Conservation (phyloP, 2,113 vertebrate genomes). For the Parus major region DNA sequence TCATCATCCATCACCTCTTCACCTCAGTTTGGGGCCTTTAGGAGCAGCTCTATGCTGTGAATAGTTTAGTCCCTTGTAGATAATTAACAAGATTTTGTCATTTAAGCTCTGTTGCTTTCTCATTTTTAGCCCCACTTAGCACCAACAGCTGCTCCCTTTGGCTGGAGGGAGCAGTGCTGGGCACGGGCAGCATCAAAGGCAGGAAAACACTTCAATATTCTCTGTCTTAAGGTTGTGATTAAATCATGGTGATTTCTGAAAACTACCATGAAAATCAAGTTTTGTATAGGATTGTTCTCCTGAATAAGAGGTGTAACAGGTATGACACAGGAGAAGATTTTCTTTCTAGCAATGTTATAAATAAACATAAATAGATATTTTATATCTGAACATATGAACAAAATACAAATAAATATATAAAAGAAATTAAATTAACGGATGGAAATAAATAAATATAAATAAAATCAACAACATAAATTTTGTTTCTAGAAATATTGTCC, state of each 20-base stretch:
- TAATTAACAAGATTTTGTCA: background rate
- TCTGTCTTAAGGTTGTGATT: background rate
- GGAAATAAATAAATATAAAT: background rate
- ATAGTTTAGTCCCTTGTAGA: background rate
- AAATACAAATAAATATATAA: background rate
- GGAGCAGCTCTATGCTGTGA: background rate
- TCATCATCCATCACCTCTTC: background rate
- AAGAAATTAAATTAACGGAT: background rate
- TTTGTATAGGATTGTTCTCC: background rate
- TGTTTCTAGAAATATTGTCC: background rate
- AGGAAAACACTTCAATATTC: background rate
- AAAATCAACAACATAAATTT: background rate
- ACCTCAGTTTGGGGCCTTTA: background rate
- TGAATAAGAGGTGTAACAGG: background rate
- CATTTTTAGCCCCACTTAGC: background rate
- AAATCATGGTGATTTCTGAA: background rate
- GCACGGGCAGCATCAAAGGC: background rate
- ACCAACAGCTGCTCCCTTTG: background rate
- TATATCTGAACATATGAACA: background rate
- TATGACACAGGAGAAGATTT: background rate
- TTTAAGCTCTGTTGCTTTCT: background rate
- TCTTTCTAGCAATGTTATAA: background rate
- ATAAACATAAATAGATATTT: background rate
- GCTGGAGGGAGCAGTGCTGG: background rate
- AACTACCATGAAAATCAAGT: background rate